Evolutionary conservation across 2,888 invertebrate species (phyloP).

Genomic region (Thyatira batis): DNA sequence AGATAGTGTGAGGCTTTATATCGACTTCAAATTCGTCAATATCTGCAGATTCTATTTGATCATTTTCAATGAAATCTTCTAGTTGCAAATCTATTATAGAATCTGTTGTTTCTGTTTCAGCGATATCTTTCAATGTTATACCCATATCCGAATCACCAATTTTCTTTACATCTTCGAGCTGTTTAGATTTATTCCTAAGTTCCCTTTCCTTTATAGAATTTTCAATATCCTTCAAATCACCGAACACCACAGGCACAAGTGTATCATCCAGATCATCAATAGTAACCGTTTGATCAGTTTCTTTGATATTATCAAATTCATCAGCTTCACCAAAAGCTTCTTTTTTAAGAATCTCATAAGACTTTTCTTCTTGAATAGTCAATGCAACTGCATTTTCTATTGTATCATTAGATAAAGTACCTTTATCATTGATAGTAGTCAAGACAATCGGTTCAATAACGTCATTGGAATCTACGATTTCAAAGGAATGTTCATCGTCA

Average conservation of each 20-base stretch:
- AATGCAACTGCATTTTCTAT: neutral
- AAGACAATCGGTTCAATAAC: slow-evolving; percentile 9
- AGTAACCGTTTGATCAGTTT: neutral
- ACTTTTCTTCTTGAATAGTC: neutral
- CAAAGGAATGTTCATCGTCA: slow-evolving; percentile 19
- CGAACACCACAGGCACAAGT: slow-evolving; percentile 58
- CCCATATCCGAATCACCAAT: slow-evolving; percentile 7
- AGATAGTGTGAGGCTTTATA: slow-evolving; percentile 49
- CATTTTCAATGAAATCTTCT: slow-evolving; percentile 6
- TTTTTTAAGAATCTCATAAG: neutral
- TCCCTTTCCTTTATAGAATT: slow-evolving; percentile 31
- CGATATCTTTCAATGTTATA: neutral
- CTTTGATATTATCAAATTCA: neutral
- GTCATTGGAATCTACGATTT: slow-evolving; percentile 21
- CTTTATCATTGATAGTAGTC: neutral
- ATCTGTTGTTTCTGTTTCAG: slow-evolving; percentile 1
- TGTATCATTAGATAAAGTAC: neutral
- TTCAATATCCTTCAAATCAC: slow-evolving; percentile 42
- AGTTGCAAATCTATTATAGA: neutral
- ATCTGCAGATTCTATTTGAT: slow-evolving; percentile 4
- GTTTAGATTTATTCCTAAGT: slow-evolving; percentile 11
- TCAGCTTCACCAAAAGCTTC: neutral
- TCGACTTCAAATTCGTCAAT: slow-evolving; percentile 2
- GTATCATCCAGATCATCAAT: slow-evolving; percentile 39
- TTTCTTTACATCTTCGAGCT: slow-evolving; percentile 12